Evolutionary conservation across 2,888 invertebrate species (phyloP), one percentile per base, ranked within the genome.

Genomic region (Drosophila phalerata): DNA sequence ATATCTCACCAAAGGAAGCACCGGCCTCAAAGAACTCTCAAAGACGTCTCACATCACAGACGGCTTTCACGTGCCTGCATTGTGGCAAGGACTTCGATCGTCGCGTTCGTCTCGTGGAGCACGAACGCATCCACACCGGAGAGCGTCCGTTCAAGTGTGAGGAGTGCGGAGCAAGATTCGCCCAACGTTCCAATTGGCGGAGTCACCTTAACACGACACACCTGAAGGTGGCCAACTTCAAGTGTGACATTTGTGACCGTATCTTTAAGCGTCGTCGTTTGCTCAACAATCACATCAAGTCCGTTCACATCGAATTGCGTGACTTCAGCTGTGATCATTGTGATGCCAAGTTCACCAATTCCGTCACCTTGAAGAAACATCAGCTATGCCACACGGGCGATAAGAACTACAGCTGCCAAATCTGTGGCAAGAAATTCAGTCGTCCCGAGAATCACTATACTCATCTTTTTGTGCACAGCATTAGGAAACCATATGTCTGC

Each of bases 401-500:
- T 66, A 95, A 96, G 69, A 96, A 96, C 0, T 97, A 94, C 79
- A 92, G 94, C 0, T 97, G 97, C 73, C 95, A 96, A 93, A 96
- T 97, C 15, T 97, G 97, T 91, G 96, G 96, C 56, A 97, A 97
- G 91, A 94, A 96, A 55, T 97, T 97, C 93, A 96, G 96, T 90
- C 96, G 96, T 10, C 94, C 96, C 66, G 97, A 97, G 92, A 97
- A 97, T 90, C 94, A 97, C 66, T 97, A 97, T 93, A 96, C 96
- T 10, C 97, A 97, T 91, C 94, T 96, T 32, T 97, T 97, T 92
- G 95, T 96, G 49, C 97, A 97, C 92, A 96, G 96, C 85, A 96
- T 97, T 90, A 96, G 97, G 91, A 97, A 97, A 85, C 97, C 97
- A 0, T 97, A 97, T 92, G 97, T 97, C 91, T 97, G 97, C 89